Evolutionary conservation across 35 echinoderm and acorn worm genomes (phyloP), one percentile per base, ranked within the genome.

Genomic region (Holothuria glaberrima): DNA sequence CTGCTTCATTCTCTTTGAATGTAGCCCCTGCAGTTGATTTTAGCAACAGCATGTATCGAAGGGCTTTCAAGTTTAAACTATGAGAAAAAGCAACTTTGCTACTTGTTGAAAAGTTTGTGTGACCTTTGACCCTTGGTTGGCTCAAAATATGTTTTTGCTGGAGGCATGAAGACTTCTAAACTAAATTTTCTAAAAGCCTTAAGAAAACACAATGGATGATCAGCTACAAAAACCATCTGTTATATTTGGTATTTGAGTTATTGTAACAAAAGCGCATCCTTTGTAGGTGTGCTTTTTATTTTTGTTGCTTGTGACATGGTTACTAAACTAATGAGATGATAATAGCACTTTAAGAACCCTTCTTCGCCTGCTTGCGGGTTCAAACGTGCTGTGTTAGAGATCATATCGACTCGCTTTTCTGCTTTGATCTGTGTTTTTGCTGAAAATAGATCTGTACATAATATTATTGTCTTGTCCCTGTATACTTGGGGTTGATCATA

Each of bases 71-170:
- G 16, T 38, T 35, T 35, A 18, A 76, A 66, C 63, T 29, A 4
- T 9, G 50, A 41, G 27, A 54, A 48, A 78, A 27, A 78, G 44
- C 74, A 25, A 24, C 35, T 78, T 50, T 78, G 50, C 21, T 48
- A 78, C 36, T 26, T 78, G 74, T 26, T 78, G 74, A 78, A 48
- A 35, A 48, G 74, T 78, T 30, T 22, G 44, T 78, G 26, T 78
- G 74, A 48, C 44, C 74, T 50, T 48, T 48, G 38, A 78, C 44
- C 74, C 74, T 24, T 48, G 31, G 25, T 48, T 41, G 74, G 74
- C 74, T 78, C 41, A 78, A 78, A 78, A 78, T 78, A 78, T 78
- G 74, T 78, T 50, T 78, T 78, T 78, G 74, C 74, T 78, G 41
- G 38, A 78, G 74, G 74, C 38, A 25, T 78, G 74, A 78, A 78